Percentiles rank a stretch among this genome's conserved stretches.
Conservation (phyloP, 2,888 invertebrate species). For the Podotricha telesiphe region DNA sequence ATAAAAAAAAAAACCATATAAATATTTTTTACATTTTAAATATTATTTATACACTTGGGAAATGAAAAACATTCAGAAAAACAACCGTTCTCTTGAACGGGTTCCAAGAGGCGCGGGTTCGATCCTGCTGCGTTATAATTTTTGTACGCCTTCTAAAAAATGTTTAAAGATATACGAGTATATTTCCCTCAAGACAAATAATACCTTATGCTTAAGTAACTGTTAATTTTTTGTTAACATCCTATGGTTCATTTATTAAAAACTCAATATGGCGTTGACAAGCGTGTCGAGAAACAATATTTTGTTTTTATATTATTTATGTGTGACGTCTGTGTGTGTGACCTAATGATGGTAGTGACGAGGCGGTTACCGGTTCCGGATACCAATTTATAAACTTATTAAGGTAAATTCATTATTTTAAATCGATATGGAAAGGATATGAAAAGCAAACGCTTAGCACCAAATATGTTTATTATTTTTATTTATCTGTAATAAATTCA, state of each 20-base stretch:
- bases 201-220: conserved; percentile 34
- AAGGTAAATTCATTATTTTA: not conserved
- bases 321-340: conserved; percentile 48
- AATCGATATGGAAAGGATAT: not conserved
- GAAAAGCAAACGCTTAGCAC: not conserved
- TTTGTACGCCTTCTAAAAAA: too few species aligned
- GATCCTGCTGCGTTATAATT: too few species aligned
- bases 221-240: conserved; percentile 37
- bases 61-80: too few species aligned
- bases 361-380: conserved; percentile 52
- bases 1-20: too few species aligned
- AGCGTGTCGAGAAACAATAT: conserved; percentile 68
- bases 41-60: too few species aligned
- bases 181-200: conserved; percentile 39
- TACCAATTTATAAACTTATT: conserved; percentile 2
- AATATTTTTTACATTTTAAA: too few species aligned
- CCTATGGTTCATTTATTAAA: conserved; percentile 63
- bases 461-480: not conserved
- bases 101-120: too few species aligned
- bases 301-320: conserved; percentile 72
- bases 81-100: too few species aligned
- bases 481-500: too few species aligned
- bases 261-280: conserved; percentile 66
- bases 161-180: too few species aligned
- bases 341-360: conserved; percentile 64